Base-by-base conservation (phyloP, 2,888 invertebrate species). In the Macrophya alboannulata region DNA sequence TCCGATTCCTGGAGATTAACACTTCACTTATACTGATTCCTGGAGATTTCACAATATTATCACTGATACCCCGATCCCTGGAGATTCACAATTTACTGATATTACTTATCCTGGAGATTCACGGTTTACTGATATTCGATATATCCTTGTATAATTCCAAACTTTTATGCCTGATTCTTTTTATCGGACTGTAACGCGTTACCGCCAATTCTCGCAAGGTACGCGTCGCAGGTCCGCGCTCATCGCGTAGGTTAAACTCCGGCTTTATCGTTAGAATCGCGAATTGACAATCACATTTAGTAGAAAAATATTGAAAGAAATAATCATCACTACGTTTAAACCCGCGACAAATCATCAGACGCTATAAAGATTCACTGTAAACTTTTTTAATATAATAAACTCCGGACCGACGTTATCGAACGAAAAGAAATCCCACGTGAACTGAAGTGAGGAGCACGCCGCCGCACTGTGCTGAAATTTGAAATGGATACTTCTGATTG, bases 391-490 rank as follows among this genome's bases (percentile, higher is more conserved):
- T 15, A 37, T 25, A 15, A 37, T n/a, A 55, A 17, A 68, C 31
- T 12, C 25, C 6, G 37, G 37, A 68, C 37, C 31, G 68, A 37
- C 68, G 37, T 37, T 68, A 68, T 25, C 68, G 68, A 31, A 68
- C 31, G 68, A 68, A 68, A 37, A 68, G 15, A 0, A 68, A 12
- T 31, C 37, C 8, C 72, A 10, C n/a, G 45, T 10, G 1, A 43
- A 74, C 72, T 45, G 72, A 45, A 74, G 72, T 74, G 9, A 74
- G 72, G 21, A 8, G 21, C 9, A 74, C 31, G 12, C 43, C 72
- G 37, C 4, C 68, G 37, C 25, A 5, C 10, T 25, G 15, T 1
- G 15, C 12, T 1, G 4, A 74, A 45, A 10, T 74, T 74, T 45
- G 72, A 74, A 74, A 45, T 74, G 15, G 9, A 21, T 21, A 4